These are phyloP conservation scores for Archaeoteleia sp. DNA, from an alignment of 2,888 invertebrate species.

Conservation along the genomic window DNA sequence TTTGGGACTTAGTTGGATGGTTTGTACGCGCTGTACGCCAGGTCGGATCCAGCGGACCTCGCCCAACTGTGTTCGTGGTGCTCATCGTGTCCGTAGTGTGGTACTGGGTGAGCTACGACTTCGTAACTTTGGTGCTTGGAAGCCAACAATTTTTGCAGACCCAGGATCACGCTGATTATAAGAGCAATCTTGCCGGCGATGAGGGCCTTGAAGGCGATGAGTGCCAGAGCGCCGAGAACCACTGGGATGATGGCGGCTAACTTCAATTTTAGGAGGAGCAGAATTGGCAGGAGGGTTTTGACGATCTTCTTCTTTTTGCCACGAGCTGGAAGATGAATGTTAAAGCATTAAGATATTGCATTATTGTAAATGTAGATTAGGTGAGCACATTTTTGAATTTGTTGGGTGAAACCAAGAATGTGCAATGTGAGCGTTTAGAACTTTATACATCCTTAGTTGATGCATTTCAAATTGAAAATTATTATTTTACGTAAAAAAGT, in stretches of 20 bases:
- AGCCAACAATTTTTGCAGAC: conserved; percentile 86
- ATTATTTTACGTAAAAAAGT: neutral
- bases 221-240: conserved; percentile 84
- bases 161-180: conserved; percentile 84
- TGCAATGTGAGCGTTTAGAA: too few species aligned
- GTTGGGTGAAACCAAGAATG: too few species aligned
- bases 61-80: conserved; percentile 81
- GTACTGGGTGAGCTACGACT: conserved; percentile 74
- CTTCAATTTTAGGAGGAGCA: conserved; percentile 87
- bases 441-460: too few species aligned
- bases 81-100: conserved; percentile 71
- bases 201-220: conserved; percentile 89
- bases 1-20: conserved; percentile 65
- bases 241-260: conserved; percentile 86
- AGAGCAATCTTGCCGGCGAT: conserved; percentile 89
- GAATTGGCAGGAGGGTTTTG: conserved; percentile 84
- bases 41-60: conserved; percentile 80
- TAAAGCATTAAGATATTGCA: conserved; percentile 26
- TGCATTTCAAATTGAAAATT: too few species aligned
- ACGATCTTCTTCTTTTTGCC: conserved; percentile 88
- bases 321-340: conserved; percentile 75
- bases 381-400: too few species aligned
- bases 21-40: conserved; percentile 84
- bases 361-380: too few species aligned
- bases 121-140: conserved; percentile 85